Evolutionary conservation across 2,797 vertebrate species (phyloP).

Genomic region (Leuciscus waleckii): DNA sequence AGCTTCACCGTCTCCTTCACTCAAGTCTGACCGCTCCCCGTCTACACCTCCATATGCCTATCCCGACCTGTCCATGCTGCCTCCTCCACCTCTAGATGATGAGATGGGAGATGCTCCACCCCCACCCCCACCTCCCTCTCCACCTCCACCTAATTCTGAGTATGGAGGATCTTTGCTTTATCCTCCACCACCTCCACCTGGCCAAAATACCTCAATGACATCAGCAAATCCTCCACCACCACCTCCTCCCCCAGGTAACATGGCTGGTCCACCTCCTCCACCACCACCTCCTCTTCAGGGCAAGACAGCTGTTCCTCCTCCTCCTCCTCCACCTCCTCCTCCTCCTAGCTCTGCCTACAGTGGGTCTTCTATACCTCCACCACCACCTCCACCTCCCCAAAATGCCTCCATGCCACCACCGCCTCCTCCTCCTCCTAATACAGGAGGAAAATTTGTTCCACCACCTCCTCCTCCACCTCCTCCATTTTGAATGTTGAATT

Average conservation of each 20-base stretch:
- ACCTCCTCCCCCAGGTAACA: conserved; percentile 37
- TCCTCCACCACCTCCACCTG: conserved; percentile 48
- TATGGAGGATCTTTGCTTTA: conserved; percentile 23
- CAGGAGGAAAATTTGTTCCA: conserved; percentile 43
- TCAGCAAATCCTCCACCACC: conserved; percentile 55
- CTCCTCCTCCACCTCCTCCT: conserved; percentile 48
- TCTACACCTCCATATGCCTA: conserved; percentile 15
- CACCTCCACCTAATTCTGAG: conserved; percentile 18
- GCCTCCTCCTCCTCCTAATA: conserved; percentile 39
- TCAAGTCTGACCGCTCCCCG: conserved; percentile 18
- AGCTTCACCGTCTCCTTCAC: conserved; percentile 52
- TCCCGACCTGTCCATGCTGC: conserved; percentile 32
- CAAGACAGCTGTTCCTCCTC: conserved; percentile 1
- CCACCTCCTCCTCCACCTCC: conserved; percentile 51
- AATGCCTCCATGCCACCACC: conserved; percentile 48
- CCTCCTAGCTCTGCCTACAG: conserved; percentile 22
- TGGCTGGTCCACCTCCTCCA: conserved; percentile 49
- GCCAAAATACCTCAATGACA: conserved; percentile 39
- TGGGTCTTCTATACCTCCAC: conserved; percentile 36
- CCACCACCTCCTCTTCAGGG: conserved; percentile 54
- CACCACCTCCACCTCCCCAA: conserved; percentile 26
- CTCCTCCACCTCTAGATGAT: conserved; percentile 36
- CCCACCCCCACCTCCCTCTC: conserved; percentile 45
- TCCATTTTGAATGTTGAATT: conserved; percentile 39
- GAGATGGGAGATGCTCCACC: conserved; percentile 30